A percentile compares a stretch with the other conserved stretches of the same genome.
phyloP scores from a whole-genome alignment of 2,113 vertebrate species.

The Tamias sibiricus region DNA sequence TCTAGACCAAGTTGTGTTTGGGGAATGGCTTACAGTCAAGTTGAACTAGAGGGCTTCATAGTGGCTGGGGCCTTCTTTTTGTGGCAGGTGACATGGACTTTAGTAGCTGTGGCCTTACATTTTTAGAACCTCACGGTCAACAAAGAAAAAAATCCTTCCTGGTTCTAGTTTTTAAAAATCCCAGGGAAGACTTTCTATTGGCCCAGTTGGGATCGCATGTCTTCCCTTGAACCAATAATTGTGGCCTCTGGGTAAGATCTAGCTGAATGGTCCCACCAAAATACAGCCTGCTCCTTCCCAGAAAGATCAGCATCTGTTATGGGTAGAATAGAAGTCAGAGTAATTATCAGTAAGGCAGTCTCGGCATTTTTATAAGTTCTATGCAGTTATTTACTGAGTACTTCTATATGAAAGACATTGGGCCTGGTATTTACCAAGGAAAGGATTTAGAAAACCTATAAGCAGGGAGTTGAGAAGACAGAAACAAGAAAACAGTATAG shows the following conservation, averaged over 20 bases:
- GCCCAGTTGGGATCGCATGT: background rate
- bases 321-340: background rate
- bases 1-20: background rate
- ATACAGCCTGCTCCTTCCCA: background rate
- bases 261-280: background rate
- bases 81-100: background rate
- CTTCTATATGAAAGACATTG: background rate
- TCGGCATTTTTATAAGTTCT: background rate
- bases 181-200: background rate
- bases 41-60: background rate
- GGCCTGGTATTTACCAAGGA: background rate
- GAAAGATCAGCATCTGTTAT: background rate
- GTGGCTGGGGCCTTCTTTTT: background rate
- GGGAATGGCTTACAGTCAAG: background rate
- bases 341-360: background rate
- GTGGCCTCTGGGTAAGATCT: background rate
- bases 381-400: too few relatives aligned
- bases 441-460: background rate
- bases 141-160: background rate
- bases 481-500: background rate
- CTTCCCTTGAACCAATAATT: background rate
- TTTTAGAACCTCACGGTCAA: background rate
- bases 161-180: background rate
- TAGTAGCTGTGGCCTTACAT: background rate
- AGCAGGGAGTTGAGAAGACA: background rate